Base-by-base conservation (phyloP, 1,140 invertebrate species). In the Euwallacea similis region DNA sequence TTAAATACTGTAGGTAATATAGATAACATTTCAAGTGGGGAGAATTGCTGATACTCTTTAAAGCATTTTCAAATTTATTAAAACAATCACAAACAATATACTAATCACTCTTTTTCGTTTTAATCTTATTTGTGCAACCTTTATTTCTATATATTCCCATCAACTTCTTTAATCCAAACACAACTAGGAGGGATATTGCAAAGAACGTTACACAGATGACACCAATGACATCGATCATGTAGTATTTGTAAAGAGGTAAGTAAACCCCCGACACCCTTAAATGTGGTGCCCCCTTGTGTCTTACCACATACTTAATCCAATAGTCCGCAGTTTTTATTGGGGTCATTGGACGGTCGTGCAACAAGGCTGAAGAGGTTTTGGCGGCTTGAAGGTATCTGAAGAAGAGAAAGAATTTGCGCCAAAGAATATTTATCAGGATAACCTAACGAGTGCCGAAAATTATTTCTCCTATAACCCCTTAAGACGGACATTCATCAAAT, bases 261-360 rank as follows among this genome's bases (percentile, higher is more conserved):
- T 89, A 84, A 63, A 87, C 83, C 0, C 85, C 86, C 2, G 87
- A 84, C 7, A 86, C 84, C 74, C 86, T 84, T 9, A 90, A 79
- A 79, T 89, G 88, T 65, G 84, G 84, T 3, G 88, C 88, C 0
- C 88, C 89, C 75, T 87, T 87, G 74, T 90, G 88, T 66, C 87
- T 83, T 3, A 90, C 82, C 0, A 90, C 87, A 71, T 90, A 89
- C 79, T 90, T 88, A 0, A 87, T 87, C 89, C 89, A 90, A 76
- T 88, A 90, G n/a, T 89, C 82, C 0, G 88, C 88, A 59, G 85
- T 83, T 50, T 89, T 85, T 21, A 89, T 70, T 0, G 88, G 88
- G 7, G 76, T 74, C 65, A 83, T 74, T 2, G 85, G 86, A 43
- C 83, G 80, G 70, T 88, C 87, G 10, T 80, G 83, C 79, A 87